Base-by-base conservation (phyloP, 1,140 invertebrate species). In the Trichonephila clavata region DNA sequence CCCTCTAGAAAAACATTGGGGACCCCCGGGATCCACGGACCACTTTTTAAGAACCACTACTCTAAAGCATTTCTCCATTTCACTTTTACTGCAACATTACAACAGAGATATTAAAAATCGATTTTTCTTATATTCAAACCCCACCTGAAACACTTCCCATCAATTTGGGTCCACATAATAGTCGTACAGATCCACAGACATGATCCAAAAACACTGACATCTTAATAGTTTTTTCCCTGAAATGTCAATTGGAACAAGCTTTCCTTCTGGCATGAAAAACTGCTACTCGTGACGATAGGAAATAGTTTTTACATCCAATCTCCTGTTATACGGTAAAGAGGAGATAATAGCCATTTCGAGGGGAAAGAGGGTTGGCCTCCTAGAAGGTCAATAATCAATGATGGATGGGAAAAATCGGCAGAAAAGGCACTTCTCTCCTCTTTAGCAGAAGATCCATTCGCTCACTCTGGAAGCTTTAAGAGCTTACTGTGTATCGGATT, bases 351-450 rank as follows among this genome's bases (percentile, higher is more conserved):
- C 81, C n/a, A 63, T 43, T 39, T 87, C 59, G 24, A 60, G 50
- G 50, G 50, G 50, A 13, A 50, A 50, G 50, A 50, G 86, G 61
- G 57, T 24, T 21, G 60, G 21, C 39, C 87, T 89, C 65, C 87
- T 20, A 57, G 86, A 89, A 50, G 65, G 63, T 89, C 87, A 71
- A 89, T 89, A 89, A 89, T 68, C 87, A 71, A 89, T 89, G 87
- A 89, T 89, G 63, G 87, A 89, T 89, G 87, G n/a, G 43, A 59
- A 84, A 60, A 59, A 84, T 59, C 81, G 39, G 24, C 50, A 50
- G 81, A 84, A 57, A 59, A 50, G 81, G 50, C 39, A 59, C 24
- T 32, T 32, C 27, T 16, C 13, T 59, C 81, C 81, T 59, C 81
- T 59, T 84, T 84, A 84, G 24, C 43, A 24, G 43, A 5, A 24